Evolutionary conservation across 2,113 vertebrate genomes (phyloP), one percentile per base, ranked within the genome.

Genomic region (Xiphorhynchus elegans): DNA sequence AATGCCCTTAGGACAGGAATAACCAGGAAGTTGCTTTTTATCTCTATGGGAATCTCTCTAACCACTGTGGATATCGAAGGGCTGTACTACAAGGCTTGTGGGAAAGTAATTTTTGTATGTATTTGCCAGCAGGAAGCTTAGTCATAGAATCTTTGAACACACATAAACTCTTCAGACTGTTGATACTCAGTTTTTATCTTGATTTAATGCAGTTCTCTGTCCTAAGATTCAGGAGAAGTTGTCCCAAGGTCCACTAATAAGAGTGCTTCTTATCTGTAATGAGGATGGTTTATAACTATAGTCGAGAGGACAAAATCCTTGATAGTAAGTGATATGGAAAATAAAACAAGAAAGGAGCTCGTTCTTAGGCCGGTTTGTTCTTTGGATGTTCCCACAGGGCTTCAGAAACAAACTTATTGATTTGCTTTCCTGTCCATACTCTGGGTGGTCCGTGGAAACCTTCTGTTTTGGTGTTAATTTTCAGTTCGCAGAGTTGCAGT

Each of bases 321-420:
- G 19, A 5, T 80, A 64, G 12, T 33, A 56, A 44, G 19, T 28
- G 37, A 23, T 68, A 17, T 0, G 1, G 5, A 9, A 35, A 55
- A 35, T 60, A 69, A 84, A 56, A 47, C 6, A 64, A 60, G 40
- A 44, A 67, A 33, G 4, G 40, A 44, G 8, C 13, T 49, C 53
- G 17, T 76, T 79, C n/a, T 79, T 78, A 26, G 21, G 25, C 17
- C 17, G 7, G 6, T 63, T 78, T 66, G 7, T 72, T 79, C 26
- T 55, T 70, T 63, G 50, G 17, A 0, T 60, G 10, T 77, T 77
- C 46, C 28, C 5, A 9, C 6, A 14, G 15, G 29, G 13, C 9
- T 88, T 92, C 59, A 75, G 42, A 89, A 63, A 8, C 10, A 89
- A 66, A 13, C 12, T 18, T 53, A 9, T 3, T 50, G 17, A 8